Percentiles rank a stretch among this genome's conserved stretches.
Evolutionary conservation across 2,888 invertebrate genomes (phyloP).

Genomic region (Caenorhabditis imperialis): DNA sequence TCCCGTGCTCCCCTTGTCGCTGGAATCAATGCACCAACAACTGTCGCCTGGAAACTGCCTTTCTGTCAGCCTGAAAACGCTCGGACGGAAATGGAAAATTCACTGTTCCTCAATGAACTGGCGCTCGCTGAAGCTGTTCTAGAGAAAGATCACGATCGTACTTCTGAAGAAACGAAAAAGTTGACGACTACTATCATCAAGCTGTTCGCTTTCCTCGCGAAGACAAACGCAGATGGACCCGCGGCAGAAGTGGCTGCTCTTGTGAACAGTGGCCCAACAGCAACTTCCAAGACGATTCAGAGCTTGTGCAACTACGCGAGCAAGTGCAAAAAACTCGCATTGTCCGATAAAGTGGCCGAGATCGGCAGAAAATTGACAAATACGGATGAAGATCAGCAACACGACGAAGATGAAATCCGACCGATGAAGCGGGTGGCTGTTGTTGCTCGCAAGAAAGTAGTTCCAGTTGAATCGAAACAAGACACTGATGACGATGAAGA

Average conservation of each 20-base stretch:
- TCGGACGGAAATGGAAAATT: conserved; percentile 63
- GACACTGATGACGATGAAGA: conserved; percentile 3
- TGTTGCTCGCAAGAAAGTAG: conserved; percentile 2
- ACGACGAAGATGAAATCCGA: conserved; percentile 7
- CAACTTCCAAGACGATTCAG: conserved; percentile 57
- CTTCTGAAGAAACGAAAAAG: conserved; percentile 1
- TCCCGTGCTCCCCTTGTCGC: conserved; percentile 55
- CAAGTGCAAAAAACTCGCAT: conserved; percentile 53
- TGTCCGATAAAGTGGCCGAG: conserved; percentile 69
- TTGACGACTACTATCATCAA: conserved; percentile 56
- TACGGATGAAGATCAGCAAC: conserved; percentile 8
- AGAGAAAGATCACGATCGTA: neutral
- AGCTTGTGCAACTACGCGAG: conserved; percentile 66
- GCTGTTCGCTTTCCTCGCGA: conserved; percentile 65
- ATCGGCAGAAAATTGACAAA: conserved; percentile 31
- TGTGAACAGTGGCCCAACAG: conserved; percentile 8
- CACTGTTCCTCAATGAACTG: conserved; percentile 67
- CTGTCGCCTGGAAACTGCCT: conserved; percentile 64
- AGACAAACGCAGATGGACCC: conserved; percentile 58
- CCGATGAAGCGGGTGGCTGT: conserved; percentile 6
- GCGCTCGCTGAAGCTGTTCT: conserved; percentile 35
- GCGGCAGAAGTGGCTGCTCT: conserved; percentile 69
- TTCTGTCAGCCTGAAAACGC: conserved; percentile 56
- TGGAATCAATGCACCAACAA: conserved; percentile 59
- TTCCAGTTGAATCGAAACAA: neutral